Base-by-base conservation (phyloP, 2,113 vertebrate genomes). In the Peromyscus californicus region DNA sequence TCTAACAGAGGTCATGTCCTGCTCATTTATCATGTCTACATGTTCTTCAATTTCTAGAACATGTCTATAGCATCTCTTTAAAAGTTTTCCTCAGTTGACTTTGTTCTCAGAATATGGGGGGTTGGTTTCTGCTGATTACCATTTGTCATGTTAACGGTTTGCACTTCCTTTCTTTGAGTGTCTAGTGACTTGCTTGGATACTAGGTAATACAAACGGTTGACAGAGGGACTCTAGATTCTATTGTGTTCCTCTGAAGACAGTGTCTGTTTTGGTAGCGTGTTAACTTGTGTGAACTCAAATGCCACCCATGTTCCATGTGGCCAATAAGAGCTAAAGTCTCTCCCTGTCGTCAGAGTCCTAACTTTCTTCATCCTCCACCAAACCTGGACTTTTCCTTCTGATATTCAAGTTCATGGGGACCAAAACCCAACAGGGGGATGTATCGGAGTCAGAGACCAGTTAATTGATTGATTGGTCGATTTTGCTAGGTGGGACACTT, bases 311-410 rank as follows among this genome's bases (percentile, higher is more conserved):
- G 26, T 83, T 95, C 48, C 13, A n/a, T 85, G 36, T 70, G 48
- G 5, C 86, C 26, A 31, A 9, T 26, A 54, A 59, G 2, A 93
- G 33, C 57, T 80, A 15, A 36, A 72, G 1, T 79, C 61, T 88
- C 22, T 92, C 72, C 80, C 45, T 84, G 1, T 91, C 48, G 22
- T 75, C 24, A 29, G 16, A 51, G 36, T n/a, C 65, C 74, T 91
- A 57, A 26, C 31, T 91, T 78, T 78, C 65, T 67, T 76, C 7
- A 91, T 95, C 29, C 45, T 94, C 70, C 74, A 22, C n/a, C 42
- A 95, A 39, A 5, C 54, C 54, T 95, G 15, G 31, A 61, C 7
- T 65, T 96, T 90, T 93, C 90, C 67, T 31, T 94, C 80, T 91
- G 57, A 76, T 9, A 88, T 11, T 90, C 70, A 72, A 95, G 59